Conservation (phyloP, 2,797 vertebrate species). For the Odontamblyopus lacepedii region DNA sequence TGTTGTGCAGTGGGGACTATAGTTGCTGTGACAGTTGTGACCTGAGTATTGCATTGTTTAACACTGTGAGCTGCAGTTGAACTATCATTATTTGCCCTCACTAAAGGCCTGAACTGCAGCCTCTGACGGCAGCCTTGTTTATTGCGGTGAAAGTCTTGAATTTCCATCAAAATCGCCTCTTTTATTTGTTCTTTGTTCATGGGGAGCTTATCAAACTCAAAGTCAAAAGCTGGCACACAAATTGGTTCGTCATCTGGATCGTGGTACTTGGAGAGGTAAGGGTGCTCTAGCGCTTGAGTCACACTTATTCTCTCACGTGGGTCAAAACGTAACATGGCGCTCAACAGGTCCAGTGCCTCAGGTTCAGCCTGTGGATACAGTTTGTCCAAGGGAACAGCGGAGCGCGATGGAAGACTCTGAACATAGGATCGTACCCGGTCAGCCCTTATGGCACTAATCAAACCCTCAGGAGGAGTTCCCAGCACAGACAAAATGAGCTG, state of each 20-base stretch:
- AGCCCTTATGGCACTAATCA: constrained; percentile 85
- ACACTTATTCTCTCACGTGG: constrained; percentile 84
- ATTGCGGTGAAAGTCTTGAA: constrained; percentile 87
- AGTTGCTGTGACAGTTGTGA: constrained; percentile 32
- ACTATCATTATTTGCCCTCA: constrained; percentile 49
- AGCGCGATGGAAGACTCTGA: constrained; percentile 83
- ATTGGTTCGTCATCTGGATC: constrained; percentile 91
- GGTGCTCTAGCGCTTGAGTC: constrained; percentile 85
- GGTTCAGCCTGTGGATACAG: constrained; percentile 86
- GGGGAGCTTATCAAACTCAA: constrained; percentile 86
- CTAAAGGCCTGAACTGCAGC: constrained; percentile 85
- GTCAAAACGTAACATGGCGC: constrained; percentile 86
- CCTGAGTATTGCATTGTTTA: constrained; percentile 40
- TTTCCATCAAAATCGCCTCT: constrained; percentile 90
- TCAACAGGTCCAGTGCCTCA: constrained; percentile 82
- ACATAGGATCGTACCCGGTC: constrained; percentile 89
- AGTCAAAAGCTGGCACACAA: constrained; percentile 93
- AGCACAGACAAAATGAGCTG: constrained; percentile 89
- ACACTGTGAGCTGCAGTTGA: constrained; percentile 20
- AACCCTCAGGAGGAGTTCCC: constrained; percentile 85
- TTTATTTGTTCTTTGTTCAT: constrained; percentile 88
- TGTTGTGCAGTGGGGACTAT: constrained; percentile 50
- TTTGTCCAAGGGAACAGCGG: constrained; percentile 80
- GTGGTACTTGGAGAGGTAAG: constrained; percentile 90
- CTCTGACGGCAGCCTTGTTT: constrained; percentile 83